Evolutionary conservation across 2,113 vertebrate genomes (phyloP), one percentile per base, ranked within the genome.

Genomic region (Brachionichthys hirsutus): DNA sequence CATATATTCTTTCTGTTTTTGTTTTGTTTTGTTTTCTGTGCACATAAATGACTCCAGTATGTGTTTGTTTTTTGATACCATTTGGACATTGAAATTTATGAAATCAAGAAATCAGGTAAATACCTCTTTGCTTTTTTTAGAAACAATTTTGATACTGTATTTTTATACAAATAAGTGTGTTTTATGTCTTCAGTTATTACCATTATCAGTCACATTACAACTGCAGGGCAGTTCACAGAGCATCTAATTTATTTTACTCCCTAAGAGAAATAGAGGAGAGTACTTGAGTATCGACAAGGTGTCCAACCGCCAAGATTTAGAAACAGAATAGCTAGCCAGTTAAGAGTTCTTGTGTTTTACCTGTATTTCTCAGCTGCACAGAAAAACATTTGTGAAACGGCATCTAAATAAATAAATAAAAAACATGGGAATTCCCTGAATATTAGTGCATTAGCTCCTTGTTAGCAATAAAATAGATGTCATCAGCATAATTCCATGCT

Each of bases 161-260:
- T 86, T 87, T 83, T 55, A 80, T 81, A 67, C 49, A 46, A 50
- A 70, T 81, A 18, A 79, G 70, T 85, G 62, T 73, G 73, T 81
- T 74, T 78, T 81, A 67, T 72, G 68, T 82, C 66, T 83, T 79
- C 74, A 80, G 62, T 69, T 72, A 30, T 73, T 77, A 77, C 88
- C 80, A 70, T 53, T 81, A 88, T 71, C 80, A 66, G 83, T 89
- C 87, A 85, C 85, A 85, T 84, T 89, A 88, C 85, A 88, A 92
- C 92, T 93, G 92, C 92, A 90, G 92, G 92, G 88, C 91, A 92
- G 92, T 93, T 93, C 86, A 87, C 77, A 73, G 85, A 89, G 82
- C 85, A 88, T 89, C 84, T 92, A 92, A 92, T 92, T 92, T 92
- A 92, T 92, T 90, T 65, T 85, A 89, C 83, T 88, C 87, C 83